Evolutionary conservation across 2,888 invertebrate genomes (phyloP).

Genomic region (Ormyrus nitidulus): DNA sequence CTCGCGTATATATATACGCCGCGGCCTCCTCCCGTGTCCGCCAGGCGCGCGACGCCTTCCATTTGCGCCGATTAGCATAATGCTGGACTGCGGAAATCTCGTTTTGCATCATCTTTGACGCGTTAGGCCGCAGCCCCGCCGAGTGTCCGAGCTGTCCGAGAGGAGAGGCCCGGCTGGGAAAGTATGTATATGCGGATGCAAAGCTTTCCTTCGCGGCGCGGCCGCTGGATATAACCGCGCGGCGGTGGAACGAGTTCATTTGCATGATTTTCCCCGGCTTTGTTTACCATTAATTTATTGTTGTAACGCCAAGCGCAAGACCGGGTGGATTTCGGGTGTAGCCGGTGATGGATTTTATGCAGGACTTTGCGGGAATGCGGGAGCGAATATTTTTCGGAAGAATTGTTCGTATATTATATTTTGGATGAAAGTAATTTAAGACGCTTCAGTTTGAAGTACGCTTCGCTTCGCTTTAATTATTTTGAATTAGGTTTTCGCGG

Average conservation of each 20-base stretch:
- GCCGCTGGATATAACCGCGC: not conserved
- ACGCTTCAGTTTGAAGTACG: no score
- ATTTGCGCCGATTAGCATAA: conserved; percentile 44
- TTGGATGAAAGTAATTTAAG: no score
- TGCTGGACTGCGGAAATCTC: conserved; percentile 34
- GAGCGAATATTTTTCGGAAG: no score
- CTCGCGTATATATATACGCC: not conserved
- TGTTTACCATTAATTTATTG: not conserved
- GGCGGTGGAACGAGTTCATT: not conserved
- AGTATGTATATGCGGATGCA: not conserved
- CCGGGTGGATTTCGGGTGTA: no score
- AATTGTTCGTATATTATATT: no score
- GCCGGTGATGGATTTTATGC: no score
- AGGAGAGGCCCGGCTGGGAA: not conserved
- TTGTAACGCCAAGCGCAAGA: no score
- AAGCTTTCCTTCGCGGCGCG: no score
- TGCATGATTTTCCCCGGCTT: not conserved
- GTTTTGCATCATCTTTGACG: conserved; percentile 23
- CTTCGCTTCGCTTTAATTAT: no score
- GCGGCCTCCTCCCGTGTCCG: not conserved
- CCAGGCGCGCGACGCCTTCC: conserved; percentile 22
- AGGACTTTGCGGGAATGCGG: no score
- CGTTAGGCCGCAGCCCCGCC: not conserved
- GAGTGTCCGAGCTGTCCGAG: not conserved
- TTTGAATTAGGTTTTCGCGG: no score